These are phyloP conservation scores for Alouatta caraya DNA, from an alignment of 2,797 vertebrate genomes.

Conservation along the genomic window DNA sequence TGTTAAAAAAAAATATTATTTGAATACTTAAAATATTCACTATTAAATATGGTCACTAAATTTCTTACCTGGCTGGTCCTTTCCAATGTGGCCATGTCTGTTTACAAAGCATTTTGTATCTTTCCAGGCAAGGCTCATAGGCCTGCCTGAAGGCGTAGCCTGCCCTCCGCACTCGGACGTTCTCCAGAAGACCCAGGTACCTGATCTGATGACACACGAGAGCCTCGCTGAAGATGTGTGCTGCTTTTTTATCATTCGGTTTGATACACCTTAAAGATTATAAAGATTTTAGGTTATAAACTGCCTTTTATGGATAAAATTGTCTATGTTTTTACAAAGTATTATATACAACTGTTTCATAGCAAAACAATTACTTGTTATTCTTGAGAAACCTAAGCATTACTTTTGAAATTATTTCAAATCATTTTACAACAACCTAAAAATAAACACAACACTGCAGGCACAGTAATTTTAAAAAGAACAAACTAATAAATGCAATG, in stretches of 20 bases:
- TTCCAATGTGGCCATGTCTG: constrained; percentile 98
- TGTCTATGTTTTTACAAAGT: background rate
- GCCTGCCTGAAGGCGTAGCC: constrained; percentile 97
- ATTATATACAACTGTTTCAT: background rate
- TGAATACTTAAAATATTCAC: background rate
- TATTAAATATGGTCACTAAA: background rate
- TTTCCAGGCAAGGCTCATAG: constrained; percentile 95
- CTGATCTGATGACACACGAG: constrained; percentile 95
- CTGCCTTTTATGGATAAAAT: background rate
- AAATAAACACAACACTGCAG: background rate
- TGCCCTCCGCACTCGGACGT: constrained; percentile 94
- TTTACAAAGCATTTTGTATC: constrained; percentile 99
- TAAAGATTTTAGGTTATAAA: constrained; percentile 34
- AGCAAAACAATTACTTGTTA: background rate
- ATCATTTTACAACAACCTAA: background rate
- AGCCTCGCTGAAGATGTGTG: constrained; percentile 93
- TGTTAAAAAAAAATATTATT: background rate
- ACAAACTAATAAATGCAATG: background rate
- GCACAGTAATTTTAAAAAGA: background rate
- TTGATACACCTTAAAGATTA: constrained; percentile 93
- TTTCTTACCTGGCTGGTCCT: constrained; percentile 92
- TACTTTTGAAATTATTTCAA: constrained; percentile 6
- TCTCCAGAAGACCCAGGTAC: constrained; percentile 97
- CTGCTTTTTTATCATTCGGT: constrained; percentile 97
- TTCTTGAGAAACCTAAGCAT: background rate